phyloP scores from a whole-genome alignment of 2,113 vertebrate species.

The Hippocampus zosterae region DNA sequence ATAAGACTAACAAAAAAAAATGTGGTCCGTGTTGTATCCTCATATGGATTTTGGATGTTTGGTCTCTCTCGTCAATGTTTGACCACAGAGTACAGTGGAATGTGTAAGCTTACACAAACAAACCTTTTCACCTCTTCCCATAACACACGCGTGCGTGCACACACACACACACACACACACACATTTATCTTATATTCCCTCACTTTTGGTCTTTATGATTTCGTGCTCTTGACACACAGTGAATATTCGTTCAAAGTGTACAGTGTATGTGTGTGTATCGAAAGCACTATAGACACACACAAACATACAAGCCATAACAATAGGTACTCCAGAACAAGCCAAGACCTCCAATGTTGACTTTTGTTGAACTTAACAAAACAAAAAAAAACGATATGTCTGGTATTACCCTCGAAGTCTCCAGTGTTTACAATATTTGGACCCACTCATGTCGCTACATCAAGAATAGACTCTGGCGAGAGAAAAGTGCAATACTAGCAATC shows the following conservation, averaged over 20 bases:
- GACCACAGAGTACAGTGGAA: conserved; percentile 19
- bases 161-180: background rate
- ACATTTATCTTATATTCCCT: background rate
- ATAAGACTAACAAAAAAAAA: conserved; percentile 4
- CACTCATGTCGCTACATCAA: background rate
- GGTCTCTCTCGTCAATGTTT: background rate
- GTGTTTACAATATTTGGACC: background rate
- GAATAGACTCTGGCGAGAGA: background rate
- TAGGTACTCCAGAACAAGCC: background rate
- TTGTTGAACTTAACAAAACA: background rate
- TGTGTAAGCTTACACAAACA: conserved; percentile 6
- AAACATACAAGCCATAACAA: background rate
- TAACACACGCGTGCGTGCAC: background rate
- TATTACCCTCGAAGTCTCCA: background rate
- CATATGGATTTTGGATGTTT: background rate
- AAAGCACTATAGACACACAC: background rate
- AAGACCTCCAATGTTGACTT: background rate
- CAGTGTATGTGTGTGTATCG: background rate
- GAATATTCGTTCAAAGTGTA: background rate
- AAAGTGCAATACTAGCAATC: background rate
- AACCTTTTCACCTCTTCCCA: background rate
- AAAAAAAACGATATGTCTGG: background rate
- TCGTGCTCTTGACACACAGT: background rate
- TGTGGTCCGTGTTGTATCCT: background rate
- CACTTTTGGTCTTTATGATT: background rate